These are phyloP conservation scores for Pseudochromis fuscus DNA, from an alignment of 2,797 vertebrate genomes.

Conservation along the genomic window DNA sequence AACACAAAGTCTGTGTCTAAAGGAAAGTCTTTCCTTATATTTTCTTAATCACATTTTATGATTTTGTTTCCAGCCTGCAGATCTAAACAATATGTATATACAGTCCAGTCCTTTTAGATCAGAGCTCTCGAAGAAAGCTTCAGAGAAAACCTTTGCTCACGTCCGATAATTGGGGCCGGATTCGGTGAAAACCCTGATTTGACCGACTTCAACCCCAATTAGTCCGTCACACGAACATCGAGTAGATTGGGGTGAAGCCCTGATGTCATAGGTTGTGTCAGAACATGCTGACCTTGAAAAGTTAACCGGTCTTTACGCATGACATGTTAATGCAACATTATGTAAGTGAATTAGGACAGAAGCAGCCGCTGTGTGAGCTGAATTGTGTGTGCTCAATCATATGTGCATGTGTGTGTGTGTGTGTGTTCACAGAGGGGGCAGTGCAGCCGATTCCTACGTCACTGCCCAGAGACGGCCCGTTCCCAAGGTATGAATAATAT, in stretches of 20 bases:
- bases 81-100: no score
- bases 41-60: no score
- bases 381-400: neutral
- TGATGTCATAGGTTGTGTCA: slow-evolving; percentile 47
- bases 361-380: neutral
- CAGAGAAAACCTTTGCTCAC: neutral
- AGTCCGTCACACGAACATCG: slow-evolving; percentile 16
- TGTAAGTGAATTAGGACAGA: neutral
- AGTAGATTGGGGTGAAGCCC: neutral
- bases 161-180: slow-evolving; percentile 34
- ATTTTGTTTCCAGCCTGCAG: no score
- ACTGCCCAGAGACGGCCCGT: slow-evolving; percentile 60
- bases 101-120: neutral
- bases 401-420: slow-evolving; percentile 35
- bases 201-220: slow-evolving; percentile 45
- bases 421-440: slow-evolving; percentile 60
- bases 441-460: slow-evolving; percentile 46
- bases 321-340: slow-evolving; percentile 17
- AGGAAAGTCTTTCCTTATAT: no score
- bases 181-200: slow-evolving; percentile 29
- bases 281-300: slow-evolving; percentile 23
- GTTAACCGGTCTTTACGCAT: neutral
- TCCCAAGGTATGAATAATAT: slow-evolving; percentile 64
- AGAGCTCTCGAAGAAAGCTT: neutral
- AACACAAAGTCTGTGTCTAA: no score